Evolutionary conservation across 2,797 vertebrate genomes (phyloP).

Genomic region (Xenentodon cancila): DNA sequence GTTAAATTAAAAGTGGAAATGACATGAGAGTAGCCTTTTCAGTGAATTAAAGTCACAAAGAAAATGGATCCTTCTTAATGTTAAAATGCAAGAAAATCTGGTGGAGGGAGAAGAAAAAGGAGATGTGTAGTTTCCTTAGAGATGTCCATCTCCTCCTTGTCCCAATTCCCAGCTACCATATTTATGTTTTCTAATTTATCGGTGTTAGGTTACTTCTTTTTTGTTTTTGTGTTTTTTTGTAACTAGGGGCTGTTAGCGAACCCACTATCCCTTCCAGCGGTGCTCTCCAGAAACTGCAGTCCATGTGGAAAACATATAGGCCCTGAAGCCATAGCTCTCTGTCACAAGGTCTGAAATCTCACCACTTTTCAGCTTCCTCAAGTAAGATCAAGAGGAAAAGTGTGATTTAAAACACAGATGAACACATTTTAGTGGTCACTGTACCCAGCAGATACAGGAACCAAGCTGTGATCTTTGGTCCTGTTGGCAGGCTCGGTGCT

Average conservation of each 20-base stretch:
- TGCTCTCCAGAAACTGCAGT: slow-evolving; percentile 22
- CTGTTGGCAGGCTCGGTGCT: slow-evolving; percentile 51
- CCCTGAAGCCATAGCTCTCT: slow-evolving; percentile 44
- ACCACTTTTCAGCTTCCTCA: slow-evolving; percentile 73
- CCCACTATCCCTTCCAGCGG: slow-evolving; percentile 8
- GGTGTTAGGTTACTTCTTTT: slow-evolving; percentile 53
- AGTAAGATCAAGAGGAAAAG: slow-evolving; percentile 66
- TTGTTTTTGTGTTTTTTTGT: slow-evolving; percentile 24
- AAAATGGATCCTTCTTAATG: slow-evolving; percentile 68
- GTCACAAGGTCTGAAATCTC: slow-evolving; percentile 61
- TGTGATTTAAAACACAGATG: slow-evolving; percentile 76
- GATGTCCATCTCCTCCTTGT: slow-evolving; percentile 56
- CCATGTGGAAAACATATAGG: slow-evolving; percentile 42
- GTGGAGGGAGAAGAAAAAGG: slow-evolving; percentile 31
- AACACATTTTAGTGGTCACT: slow-evolving; percentile 70
- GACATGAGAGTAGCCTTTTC: slow-evolving; percentile 83
- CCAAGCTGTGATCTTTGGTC: slow-evolving; percentile 63
- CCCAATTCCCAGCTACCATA: slow-evolving; percentile 46
- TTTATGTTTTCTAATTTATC: slow-evolving; percentile 71
- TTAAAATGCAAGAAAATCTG: slow-evolving; percentile 62
- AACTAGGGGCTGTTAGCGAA: slow-evolving; percentile 41
- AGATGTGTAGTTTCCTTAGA: slow-evolving; percentile 53
- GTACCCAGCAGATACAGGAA: slow-evolving; percentile 58
- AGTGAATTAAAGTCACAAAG: slow-evolving; percentile 79
- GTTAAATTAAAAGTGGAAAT: slow-evolving; percentile 89